These are phyloP conservation scores for Sebastes oblongus DNA, from an alignment of 2,797 vertebrate genomes.

Conservation along the genomic window DNA sequence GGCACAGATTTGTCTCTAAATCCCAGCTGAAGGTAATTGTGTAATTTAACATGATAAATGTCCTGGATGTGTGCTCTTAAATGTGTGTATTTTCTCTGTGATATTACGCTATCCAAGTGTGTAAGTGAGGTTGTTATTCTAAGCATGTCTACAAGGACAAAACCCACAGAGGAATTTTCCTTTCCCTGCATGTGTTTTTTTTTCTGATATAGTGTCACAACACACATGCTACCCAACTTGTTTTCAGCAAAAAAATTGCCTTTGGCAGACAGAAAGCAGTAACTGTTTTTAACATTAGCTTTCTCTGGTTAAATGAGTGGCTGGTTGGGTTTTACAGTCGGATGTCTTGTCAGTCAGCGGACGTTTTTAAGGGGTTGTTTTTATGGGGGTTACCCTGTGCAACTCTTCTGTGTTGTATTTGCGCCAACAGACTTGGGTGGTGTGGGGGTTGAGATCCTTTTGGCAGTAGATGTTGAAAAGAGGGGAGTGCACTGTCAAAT, in stretches of 20 bases:
- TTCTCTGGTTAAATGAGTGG: neutral
- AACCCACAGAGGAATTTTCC: conserved; percentile 17
- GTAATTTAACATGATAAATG: conserved; percentile 58
- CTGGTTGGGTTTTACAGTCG: neutral
- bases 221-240: neutral
- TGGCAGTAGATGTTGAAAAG: neutral
- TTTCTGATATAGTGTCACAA: conserved; percentile 17
- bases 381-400: neutral
- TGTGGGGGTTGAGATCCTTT: neutral
- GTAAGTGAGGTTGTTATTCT: neutral
- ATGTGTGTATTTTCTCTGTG: neutral
- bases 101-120: neutral
- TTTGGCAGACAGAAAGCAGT: neutral
- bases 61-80: conserved; percentile 16
- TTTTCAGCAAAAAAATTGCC: conserved; percentile 2
- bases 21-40: conserved; percentile 28
- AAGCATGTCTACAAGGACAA: neutral
- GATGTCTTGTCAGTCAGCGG: neutral
- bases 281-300: conserved; percentile 20
- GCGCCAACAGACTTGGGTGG: neutral
- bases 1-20: conserved; percentile 1
- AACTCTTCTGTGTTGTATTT: neutral
- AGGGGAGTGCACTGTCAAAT: neutral
- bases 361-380: neutral
- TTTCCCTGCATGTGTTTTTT: neutral